Evolutionary conservation across 2,797 vertebrate species (phyloP).

Genomic region (Heliangelus exortis): DNA sequence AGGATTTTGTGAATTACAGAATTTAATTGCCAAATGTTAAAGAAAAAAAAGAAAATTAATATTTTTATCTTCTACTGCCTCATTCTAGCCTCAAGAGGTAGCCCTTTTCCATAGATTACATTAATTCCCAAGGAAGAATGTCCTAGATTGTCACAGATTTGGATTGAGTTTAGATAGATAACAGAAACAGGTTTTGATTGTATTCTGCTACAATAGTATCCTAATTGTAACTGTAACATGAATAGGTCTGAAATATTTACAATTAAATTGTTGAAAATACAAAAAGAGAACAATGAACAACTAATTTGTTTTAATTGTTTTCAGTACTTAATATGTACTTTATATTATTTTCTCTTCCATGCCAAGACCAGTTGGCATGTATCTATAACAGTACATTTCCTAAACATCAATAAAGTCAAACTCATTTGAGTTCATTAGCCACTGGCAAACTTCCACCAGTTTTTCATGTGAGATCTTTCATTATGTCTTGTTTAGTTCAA

Average conservation of each 20-base stretch:
- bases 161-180: background rate
- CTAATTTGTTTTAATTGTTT: background rate
- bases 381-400: background rate
- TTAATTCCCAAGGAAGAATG: background rate
- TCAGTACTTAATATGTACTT: background rate
- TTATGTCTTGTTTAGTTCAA: background rate
- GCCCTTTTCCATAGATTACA: background rate
- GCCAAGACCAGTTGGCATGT: background rate
- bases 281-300: background rate
- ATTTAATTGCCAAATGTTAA: constrained; percentile 6
- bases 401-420: background rate
- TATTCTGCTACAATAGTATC: background rate
- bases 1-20: constrained; percentile 44
- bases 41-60: background rate
- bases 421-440: background rate
- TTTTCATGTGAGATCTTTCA: background rate
- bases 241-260: background rate
- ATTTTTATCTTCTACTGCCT: background rate
- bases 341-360: background rate
- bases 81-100: background rate
- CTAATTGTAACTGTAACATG: background rate
- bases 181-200: background rate
- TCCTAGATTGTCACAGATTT: background rate
- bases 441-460: background rate
- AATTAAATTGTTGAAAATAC: background rate